Base-by-base conservation (phyloP, 2,113 vertebrate species). In the Brachyistius frenatus region DNA sequence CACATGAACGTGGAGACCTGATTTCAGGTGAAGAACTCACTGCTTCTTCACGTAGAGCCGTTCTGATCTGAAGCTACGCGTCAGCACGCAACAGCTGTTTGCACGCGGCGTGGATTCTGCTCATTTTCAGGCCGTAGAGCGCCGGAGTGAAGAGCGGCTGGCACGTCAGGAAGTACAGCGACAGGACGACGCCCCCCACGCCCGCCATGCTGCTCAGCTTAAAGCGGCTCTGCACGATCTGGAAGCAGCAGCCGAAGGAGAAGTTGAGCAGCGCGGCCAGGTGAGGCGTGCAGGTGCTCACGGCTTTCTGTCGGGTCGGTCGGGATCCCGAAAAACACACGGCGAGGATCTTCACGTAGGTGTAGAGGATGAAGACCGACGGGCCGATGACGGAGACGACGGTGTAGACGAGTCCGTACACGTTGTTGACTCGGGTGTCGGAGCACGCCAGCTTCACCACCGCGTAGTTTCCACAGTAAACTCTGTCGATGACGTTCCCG, bases 381-480 rank as follows among this genome's bases (percentile, higher is more conserved):
- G 61, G 73, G 36, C 5, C 2, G 0, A 39, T 0, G 14, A 67
- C 33, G 0, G 14, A 7, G 0, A 31, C 0, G 7, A 4, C n/a
- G 3, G 36, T 39, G 4, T 1, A 2, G 33, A 14, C 0, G 1
- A 60, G 52, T 15, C 88, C 86, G 44, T 71, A 80, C 4, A 91
- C 73, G 67, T 88, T 91, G 10, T 83, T 81, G 1, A 78, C 33
- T 4, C 2, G 72, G 1, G 83, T 86, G 52, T 88, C 86, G 8
- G 46, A 73, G 62, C 91, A 92, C 4, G 91, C 75, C 37, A 88
- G 37, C 66, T 79, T 89, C 1, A 87, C 61, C 1, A 89, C 36
- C n/a, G 68, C 32, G 50, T 78, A 88, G 53, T 89, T 90, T 1
- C 75, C 37, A 63, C 91, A 92, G 35, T 56, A 33, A 6, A 87